Evolutionary conservation across 2,113 vertebrate genomes (phyloP).

Genomic region (Jacana jacana): DNA sequence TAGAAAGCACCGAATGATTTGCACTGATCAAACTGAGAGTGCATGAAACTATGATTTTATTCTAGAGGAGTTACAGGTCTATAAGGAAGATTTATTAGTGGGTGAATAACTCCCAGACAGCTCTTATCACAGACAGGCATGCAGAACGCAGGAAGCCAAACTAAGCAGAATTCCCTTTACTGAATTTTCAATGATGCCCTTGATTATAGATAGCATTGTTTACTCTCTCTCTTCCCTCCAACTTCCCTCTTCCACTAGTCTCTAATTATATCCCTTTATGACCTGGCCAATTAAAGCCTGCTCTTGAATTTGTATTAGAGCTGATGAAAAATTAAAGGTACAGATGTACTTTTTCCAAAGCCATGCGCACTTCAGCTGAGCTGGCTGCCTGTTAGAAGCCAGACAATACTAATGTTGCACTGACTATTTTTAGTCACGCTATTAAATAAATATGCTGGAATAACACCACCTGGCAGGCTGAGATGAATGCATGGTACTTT

Average conservation of each 20-base stretch:
- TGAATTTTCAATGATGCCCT: slow-evolving; percentile 68
- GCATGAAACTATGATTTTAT: slow-evolving; percentile 37
- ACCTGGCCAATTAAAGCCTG: slow-evolving; percentile 56
- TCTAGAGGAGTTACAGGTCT: slow-evolving; percentile 7
- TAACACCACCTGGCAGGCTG: slow-evolving; percentile 51
- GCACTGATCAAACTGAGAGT: slow-evolving; percentile 25
- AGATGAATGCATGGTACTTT: slow-evolving; percentile 32
- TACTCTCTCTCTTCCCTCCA: slow-evolving; percentile 42
- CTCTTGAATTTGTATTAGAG: slow-evolving; percentile 61
- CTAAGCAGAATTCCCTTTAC: slow-evolving; percentile 65
- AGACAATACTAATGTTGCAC: slow-evolving; percentile 40
- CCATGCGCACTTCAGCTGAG: neutral
- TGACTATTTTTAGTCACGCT: slow-evolving; percentile 39
- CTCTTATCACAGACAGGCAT: slow-evolving; percentile 65
- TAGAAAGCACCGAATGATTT: slow-evolving; percentile 24
- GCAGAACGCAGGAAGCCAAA: slow-evolving; percentile 55
- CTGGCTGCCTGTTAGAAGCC: slow-evolving; percentile 23
- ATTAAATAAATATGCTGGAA: slow-evolving; percentile 52
- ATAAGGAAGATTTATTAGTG: slow-evolving; percentile 64
- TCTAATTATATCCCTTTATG: slow-evolving; percentile 68
- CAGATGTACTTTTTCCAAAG: slow-evolving; percentile 38
- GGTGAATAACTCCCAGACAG: slow-evolving; percentile 59
- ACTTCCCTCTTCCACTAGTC: slow-evolving; percentile 47
- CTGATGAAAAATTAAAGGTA: slow-evolving; percentile 69
- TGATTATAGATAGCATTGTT: slow-evolving; percentile 74